Evolutionary conservation across 1,140 invertebrate species (phyloP), one percentile per base, ranked within the genome.

Genomic region (Thaumetopoea pityocampa): DNA sequence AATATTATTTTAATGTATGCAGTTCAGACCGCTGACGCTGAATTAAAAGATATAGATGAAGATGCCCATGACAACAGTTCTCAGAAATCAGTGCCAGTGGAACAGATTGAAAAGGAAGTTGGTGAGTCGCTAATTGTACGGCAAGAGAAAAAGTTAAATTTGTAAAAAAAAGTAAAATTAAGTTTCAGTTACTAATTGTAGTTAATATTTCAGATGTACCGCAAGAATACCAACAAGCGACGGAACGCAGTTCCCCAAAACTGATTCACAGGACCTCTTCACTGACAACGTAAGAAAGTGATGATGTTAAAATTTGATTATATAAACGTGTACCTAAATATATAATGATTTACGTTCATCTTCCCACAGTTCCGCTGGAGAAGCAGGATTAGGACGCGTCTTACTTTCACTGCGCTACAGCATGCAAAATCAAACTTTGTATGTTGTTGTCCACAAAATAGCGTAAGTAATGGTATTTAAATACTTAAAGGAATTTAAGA

Each of bases 321-420:
- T 1, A 5, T 28, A 1, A 28, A 11, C 15, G 2, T 2, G 5
- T 4, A 9, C 2, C 4, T 26, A 8, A 9, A 16, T 30, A 17
- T 9, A 18, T 14, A 14, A 12, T 3, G 27, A 3, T 34, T 23
- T 15, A 28, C 20, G 32, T 23, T 37, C 16, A 46, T 8, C 50
- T 18, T 30, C 17, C 36, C 24, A 27, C 46, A 87, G 80, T 34
- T 91, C 89, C 3, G 81, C 88, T 27, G 92, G 92, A 3, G 91
- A 91, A 51, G 86, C 88, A 18, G 91, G 90, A 17, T 78, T 94
- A 17, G 93, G 95, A 0, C 88, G 92, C 35, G 94, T 97, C 42
- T 92, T 96, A 66, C 67, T 98, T 19, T 95, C 94, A 2, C 82
- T 97, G n/a, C 89, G 92, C 16, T 97, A 96, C 79, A 96, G 93